Conservation (phyloP, 2,797 vertebrate species). For the Diglossa cyanea region DNA sequence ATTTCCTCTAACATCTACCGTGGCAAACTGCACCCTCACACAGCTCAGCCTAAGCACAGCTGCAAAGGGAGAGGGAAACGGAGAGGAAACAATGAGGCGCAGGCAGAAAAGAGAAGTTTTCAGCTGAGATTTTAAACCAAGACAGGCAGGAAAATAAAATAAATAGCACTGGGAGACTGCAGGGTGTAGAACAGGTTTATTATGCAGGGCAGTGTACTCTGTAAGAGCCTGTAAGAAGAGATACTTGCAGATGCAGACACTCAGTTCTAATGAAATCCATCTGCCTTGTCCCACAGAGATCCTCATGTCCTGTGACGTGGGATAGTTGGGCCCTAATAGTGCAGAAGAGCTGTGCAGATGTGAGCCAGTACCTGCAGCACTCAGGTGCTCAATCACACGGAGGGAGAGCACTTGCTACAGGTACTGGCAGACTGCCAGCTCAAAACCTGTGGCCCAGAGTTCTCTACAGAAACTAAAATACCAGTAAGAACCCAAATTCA, state of each 20-base stretch:
- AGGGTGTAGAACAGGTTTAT: background rate
- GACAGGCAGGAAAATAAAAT: background rate
- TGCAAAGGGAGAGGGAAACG: background rate
- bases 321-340: background rate
- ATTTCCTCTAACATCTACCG: background rate
- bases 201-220: background rate
- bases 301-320: background rate
- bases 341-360: background rate
- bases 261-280: background rate
- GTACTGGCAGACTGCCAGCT: background rate
- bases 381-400: background rate
- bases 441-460: background rate
- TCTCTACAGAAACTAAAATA: background rate
- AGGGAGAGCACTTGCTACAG: background rate
- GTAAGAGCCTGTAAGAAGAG: background rate
- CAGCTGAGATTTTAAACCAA: background rate
- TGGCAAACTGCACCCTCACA: background rate
- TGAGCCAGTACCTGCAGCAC: background rate
- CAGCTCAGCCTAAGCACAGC: constrained; percentile 5
- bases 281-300: background rate
- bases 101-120: background rate
- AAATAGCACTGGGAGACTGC: background rate
- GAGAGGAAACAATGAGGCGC: background rate
- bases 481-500: background rate
- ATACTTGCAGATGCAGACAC: background rate